Conservation (phyloP, 2,113 vertebrate genomes). For the Pygathrix nemaeus region DNA sequence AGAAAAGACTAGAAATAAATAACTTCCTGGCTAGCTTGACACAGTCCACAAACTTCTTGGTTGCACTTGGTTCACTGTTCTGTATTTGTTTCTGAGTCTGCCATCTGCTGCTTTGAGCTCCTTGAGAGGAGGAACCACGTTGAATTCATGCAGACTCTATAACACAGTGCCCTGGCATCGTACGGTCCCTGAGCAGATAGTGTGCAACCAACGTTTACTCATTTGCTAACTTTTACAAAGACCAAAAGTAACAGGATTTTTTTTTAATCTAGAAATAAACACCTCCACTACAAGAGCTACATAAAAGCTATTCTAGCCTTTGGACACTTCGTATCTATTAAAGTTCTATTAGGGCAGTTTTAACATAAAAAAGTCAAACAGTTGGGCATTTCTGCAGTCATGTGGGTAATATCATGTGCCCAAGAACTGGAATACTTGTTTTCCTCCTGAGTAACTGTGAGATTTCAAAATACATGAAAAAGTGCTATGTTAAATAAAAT, state of each 20-base stretch:
- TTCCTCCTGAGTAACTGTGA: constrained; percentile 1
- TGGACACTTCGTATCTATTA: not conserved
- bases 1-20: not conserved
- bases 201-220: not conserved
- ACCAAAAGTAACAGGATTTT: constrained; percentile 10
- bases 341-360: not conserved
- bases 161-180: not conserved
- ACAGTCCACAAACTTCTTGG: not conserved
- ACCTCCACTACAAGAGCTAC: not conserved
- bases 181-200: not conserved
- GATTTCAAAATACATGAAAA: constrained; percentile 45
- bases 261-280: constrained; percentile 19
- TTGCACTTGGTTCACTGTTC: not conserved
- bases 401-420: not conserved
- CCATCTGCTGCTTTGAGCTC: not conserved
- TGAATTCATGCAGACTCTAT: not conserved
- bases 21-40: not conserved
- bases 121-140: not conserved
- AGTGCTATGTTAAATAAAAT: constrained; percentile 9
- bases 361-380: constrained; percentile 22
- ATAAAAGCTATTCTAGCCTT: not conserved
- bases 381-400: constrained; percentile 19
- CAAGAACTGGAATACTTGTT: constrained; percentile 17
- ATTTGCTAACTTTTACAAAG: constrained; percentile 25
- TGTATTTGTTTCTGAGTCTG: constrained; percentile 32